Evolutionary conservation across 2,797 vertebrate species (phyloP).

Genomic region (Xerus rutilus): DNA sequence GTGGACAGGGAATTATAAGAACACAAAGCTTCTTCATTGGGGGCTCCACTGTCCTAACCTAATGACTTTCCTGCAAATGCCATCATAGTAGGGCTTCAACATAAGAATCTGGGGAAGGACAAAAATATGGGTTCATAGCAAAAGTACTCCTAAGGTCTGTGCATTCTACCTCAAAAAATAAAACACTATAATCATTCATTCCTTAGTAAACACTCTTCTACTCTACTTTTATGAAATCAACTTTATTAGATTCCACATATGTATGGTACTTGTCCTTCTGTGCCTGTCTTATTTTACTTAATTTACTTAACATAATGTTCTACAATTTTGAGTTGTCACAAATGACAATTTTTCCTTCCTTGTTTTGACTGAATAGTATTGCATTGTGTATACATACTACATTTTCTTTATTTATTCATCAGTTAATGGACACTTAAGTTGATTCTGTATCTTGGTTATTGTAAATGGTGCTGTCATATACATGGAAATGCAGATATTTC

Average conservation of each 20-base stretch:
- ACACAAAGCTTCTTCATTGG: background rate
- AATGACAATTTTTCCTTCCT: background rate
- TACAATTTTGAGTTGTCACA: background rate
- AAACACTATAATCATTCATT: background rate
- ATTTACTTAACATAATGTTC: background rate
- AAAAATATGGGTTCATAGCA: no score
- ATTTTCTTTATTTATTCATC: no score
- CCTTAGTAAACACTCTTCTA: no score
- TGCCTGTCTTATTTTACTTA: background rate
- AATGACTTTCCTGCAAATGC: no score
- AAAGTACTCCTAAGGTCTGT: background rate
- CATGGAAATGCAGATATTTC: no score
- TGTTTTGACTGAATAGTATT: background rate
- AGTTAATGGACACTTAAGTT: no score
- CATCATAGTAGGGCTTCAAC: no score
- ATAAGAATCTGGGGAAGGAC: no score
- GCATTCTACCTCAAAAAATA: background rate
- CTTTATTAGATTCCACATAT: background rate
- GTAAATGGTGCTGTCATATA: background rate
- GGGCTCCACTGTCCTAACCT: no score
- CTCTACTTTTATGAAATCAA: background rate
- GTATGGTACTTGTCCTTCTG: background rate
- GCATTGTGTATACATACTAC: no score
- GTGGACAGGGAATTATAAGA: rapidly evolving
- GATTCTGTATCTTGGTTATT: no score